Conservation (phyloP, 2,113 vertebrate species). For the Arothron firmamentum region DNA sequence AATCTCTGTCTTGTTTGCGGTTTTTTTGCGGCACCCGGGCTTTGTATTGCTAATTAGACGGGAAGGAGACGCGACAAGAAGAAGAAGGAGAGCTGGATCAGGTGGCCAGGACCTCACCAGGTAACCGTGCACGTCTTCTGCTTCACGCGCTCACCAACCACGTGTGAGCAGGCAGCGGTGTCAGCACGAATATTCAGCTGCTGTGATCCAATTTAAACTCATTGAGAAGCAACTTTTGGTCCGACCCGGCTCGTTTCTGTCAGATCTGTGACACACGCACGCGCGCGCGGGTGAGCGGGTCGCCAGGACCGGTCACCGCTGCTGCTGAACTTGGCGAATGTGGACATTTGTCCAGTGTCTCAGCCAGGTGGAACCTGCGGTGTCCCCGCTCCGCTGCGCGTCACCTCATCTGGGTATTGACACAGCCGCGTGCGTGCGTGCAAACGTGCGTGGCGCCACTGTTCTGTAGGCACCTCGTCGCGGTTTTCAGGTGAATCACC, state of each 20-base stretch:
- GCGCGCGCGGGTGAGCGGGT: no score
- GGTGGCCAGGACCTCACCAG: constrained; percentile 51
- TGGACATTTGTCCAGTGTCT: constrained; percentile 27
- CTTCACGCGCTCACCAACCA: not conserved
- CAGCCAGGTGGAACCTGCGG: not conserved
- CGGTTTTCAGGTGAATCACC: constrained; percentile 29
- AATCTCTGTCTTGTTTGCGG: not conserved
- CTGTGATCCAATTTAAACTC: no score
- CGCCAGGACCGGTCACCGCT: no score
- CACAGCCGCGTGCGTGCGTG: constrained; percentile 6
- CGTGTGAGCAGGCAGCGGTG: no score
- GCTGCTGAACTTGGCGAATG: no score
- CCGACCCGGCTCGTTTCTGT: no score
- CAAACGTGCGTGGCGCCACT: constrained; percentile 4
- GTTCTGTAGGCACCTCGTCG: constrained; percentile 10
- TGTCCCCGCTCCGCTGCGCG: constrained; percentile 4
- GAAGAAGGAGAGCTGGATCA: constrained; percentile 34
- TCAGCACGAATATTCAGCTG: no score
- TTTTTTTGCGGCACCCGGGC: no score
- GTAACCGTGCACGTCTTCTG: constrained; percentile 16
- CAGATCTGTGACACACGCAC: no score
- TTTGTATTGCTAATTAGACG: not conserved
- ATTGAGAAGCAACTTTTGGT: no score
- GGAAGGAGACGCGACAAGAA: constrained; percentile 1
- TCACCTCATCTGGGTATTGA: constrained; percentile 23